Evolutionary conservation across 2,888 invertebrate species (phyloP).

Genomic region (Aphodius sticticus): DNA sequence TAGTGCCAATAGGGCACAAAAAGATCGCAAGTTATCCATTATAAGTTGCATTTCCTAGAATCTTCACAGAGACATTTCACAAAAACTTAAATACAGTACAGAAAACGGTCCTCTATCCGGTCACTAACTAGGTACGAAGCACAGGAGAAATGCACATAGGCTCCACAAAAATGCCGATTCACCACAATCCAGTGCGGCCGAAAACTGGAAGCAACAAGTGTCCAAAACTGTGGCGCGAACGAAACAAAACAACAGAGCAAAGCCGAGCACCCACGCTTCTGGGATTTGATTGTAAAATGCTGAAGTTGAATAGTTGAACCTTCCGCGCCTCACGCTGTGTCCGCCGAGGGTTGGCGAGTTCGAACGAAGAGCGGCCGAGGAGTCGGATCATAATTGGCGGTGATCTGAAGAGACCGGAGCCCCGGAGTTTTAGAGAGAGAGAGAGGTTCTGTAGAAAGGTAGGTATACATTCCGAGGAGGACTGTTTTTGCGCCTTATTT

Average conservation of each 20-base stretch:
- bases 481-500: background rate
- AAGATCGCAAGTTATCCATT: slow-evolving; percentile 23
- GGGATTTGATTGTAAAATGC: slow-evolving; percentile 33
- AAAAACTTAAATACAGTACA: slow-evolving; percentile 16
- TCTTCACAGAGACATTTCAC: slow-evolving; percentile 30
- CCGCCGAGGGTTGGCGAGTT: slow-evolving; percentile 16
- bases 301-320: slow-evolving; percentile 7
- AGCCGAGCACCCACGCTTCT: slow-evolving; percentile 32
- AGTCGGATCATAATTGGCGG: background rate
- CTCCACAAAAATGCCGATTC: background rate
- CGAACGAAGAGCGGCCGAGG: slow-evolving; percentile 14
- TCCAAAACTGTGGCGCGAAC: slow-evolving; percentile 7
- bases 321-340: slow-evolving; percentile 6
- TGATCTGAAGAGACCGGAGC: background rate
- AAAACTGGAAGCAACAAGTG: slow-evolving; percentile 33
- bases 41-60: slow-evolving; percentile 9
- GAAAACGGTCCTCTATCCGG: background rate
- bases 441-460: background rate
- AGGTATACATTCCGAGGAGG: background rate
- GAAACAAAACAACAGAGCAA: slow-evolving; percentile 14
- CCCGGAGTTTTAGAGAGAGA: background rate
- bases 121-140: slow-evolving; percentile 8
- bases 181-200: background rate
- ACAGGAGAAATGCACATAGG: background rate
- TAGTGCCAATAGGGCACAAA: slow-evolving; percentile 15